Evolutionary conservation across 2,797 vertebrate genomes (phyloP), one percentile per base, ranked within the genome.

Genomic region (Ceryle rudis): DNA sequence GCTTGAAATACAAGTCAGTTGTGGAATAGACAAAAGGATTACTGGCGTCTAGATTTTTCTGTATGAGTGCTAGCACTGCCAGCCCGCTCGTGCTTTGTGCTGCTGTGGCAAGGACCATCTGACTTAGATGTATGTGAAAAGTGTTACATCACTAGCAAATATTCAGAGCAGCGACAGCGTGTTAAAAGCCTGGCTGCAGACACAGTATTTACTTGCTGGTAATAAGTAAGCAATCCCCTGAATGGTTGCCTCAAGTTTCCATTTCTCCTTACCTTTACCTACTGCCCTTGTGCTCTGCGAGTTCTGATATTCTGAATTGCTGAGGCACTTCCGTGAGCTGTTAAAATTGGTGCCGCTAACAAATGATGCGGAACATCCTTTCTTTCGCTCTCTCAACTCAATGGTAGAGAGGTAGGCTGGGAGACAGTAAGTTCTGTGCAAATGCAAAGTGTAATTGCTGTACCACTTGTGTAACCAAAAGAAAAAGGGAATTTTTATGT

Each of bases 51-150:
- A 19, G 25, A 21, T 65, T 57, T 57, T 88, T 42, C 46, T 75
- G 62, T 31, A 7, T 54, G 71, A 19, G 33, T 39, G 15, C 6
- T 51, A 37, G 37, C 20, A 1, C 18, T 86, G 35, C 33, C 57
- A 81, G 44, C 23, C n/a, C 0, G 0, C 17, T 35, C 1, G 1
- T n/a, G 37, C 44, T 81, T 19, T 44, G 52, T 65, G 39, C 60
- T 90, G n/a, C 58, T 25, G 42, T 44, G 35, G 25, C 41, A 66
- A 52, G 33, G 17, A 25, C 42, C 11, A 1, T 47, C 51, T 4
- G 12, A 41, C 39, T 42, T 33, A 29, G 7, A 31, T 29, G 29
- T 31, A 16, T 5, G 16, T 66, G 66, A 12, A 28, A 20, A n/a
- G 17, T 33, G 18, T 65, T 70, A 33, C 37, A 28, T 86, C 37